Percentiles rank a stretch among this genome's conserved stretches.
These are phyloP conservation scores for Rhagologus leucostigma DNA, from an alignment of 2,113 vertebrate genomes.

Conservation along the genomic window DNA sequence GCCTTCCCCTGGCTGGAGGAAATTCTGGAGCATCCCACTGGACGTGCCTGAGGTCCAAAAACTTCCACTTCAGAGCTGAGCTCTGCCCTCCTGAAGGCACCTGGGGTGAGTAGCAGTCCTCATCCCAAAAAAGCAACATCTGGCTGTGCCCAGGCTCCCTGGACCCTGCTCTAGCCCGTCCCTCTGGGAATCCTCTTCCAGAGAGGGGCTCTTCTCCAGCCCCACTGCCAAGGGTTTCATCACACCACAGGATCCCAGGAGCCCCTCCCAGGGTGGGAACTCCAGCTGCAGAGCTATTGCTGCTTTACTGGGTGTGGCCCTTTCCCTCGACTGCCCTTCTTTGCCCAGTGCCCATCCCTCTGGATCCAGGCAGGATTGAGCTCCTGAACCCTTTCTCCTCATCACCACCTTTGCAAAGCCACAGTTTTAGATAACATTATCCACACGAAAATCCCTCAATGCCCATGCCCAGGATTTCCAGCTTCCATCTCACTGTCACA, in stretches of 20 bases:
- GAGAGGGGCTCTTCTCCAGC: neutral
- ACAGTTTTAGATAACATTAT: neutral
- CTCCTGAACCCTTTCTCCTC: neutral
- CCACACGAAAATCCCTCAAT: neutral
- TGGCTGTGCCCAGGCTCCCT: neutral
- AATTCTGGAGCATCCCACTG: neutral
- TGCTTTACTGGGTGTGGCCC: neutral
- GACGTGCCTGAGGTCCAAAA: neutral
- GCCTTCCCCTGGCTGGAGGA: neutral
- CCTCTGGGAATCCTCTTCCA: neutral
- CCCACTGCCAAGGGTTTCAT: neutral
- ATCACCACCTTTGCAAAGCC: neutral
- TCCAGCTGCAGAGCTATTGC: neutral
- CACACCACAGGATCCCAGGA: neutral
- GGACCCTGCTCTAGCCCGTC: neutral
- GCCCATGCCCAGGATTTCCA: neutral
- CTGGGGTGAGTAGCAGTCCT: neutral
- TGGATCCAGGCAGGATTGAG: neutral
- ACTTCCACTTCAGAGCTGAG: neutral
- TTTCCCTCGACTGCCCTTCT: neutral
- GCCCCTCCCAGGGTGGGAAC: neutral
- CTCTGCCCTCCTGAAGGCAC: neutral
- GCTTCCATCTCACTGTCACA: neutral
- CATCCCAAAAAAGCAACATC: neutral
- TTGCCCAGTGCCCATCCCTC: neutral